Conservation (phyloP, 2,888 invertebrate species). For the Argyresthia albistria region DNA sequence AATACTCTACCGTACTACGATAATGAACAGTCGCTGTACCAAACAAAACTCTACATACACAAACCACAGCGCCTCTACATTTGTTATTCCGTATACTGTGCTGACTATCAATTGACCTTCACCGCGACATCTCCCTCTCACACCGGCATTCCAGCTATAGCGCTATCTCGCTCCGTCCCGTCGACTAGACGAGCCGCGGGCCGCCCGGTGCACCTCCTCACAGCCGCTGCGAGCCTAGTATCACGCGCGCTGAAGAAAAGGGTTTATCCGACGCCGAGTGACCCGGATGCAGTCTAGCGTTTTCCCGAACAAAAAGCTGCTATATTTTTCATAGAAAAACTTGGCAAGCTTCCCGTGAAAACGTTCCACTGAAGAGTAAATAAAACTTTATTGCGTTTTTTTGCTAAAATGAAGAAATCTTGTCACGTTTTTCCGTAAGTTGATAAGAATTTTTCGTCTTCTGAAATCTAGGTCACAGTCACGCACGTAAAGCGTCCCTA, state of each 20-base stretch:
- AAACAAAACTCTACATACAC: too few species aligned
- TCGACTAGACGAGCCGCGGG: constrained; percentile 20
- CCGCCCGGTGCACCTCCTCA: constrained; percentile 41
- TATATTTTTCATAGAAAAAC: constrained; percentile 3
- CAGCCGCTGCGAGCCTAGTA: constrained; percentile 57
- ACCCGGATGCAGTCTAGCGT: constrained; percentile 52
- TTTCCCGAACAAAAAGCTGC: constrained; percentile 44
- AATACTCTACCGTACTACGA: background rate
- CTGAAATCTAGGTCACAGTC: constrained; percentile 49
- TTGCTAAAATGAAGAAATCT: background rate
- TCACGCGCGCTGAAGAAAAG: constrained; percentile 73
- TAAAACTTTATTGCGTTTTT: constrained; percentile 6
- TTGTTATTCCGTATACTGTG: constrained; percentile 29
- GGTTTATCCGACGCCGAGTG: constrained; percentile 69
- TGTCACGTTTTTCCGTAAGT: background rate
- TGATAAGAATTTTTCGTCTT: constrained; percentile 20
- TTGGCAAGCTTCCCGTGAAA: constrained; percentile 41
- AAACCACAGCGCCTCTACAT: too few species aligned
- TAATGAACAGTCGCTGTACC: too few species aligned
- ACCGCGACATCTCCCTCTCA: constrained; percentile 39
- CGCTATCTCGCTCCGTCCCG: constrained; percentile 41
- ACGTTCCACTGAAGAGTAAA: constrained; percentile 6
- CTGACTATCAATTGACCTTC: constrained; percentile 64
- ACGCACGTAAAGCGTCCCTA: constrained; percentile 25
- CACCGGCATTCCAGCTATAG: constrained; percentile 52